phyloP scores from a whole-genome alignment of 1,140 invertebrate species.

The Ips nitidus region DNA sequence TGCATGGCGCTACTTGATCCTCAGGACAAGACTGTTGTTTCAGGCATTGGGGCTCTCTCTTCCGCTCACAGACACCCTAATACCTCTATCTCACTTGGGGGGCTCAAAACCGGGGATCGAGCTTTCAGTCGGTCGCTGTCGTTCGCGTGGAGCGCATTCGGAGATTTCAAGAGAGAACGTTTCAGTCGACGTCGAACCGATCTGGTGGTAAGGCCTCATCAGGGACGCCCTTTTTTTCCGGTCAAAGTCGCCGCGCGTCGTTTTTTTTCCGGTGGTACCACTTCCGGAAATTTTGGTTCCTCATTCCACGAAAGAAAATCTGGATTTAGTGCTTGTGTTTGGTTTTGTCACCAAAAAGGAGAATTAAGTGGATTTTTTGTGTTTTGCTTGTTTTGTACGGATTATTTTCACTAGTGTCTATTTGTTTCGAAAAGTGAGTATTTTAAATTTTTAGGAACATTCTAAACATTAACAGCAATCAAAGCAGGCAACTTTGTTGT shows the following conservation, averaged over 20 bases:
- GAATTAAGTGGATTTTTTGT: too few relatives aligned
- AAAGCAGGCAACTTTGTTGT: too few relatives aligned
- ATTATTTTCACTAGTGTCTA: too few relatives aligned
- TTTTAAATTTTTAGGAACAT: too few relatives aligned
- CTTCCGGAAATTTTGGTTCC: neutral
- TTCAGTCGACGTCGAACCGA: constrained; percentile 38
- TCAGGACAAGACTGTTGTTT: constrained; percentile 44
- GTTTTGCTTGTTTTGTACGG: too few relatives aligned
- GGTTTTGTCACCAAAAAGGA: too few relatives aligned
- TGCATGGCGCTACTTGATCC: constrained; percentile 44
- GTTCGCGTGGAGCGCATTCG: constrained; percentile 34
- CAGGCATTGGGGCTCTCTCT: constrained; percentile 37
- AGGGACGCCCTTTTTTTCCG: constrained; percentile 14
- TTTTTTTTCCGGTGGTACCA: constrained; percentile 14
- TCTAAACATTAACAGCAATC: too few relatives aligned
- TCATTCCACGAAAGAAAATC: constrained; percentile 2
- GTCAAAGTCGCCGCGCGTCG: constrained; percentile 28
- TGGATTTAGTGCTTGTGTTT: neutral
- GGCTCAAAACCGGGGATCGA: constrained; percentile 37
- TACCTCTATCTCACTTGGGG: constrained; percentile 32
- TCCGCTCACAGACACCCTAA: neutral
- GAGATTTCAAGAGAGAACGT: constrained; percentile 17
- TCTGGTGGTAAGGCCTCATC: constrained; percentile 30
- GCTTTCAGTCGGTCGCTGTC: constrained; percentile 40
- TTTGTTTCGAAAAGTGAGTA: too few relatives aligned